phyloP scores from a whole-genome alignment of 92 coral and sea anemone species.

The Epizoanthus stellaris region DNA sequence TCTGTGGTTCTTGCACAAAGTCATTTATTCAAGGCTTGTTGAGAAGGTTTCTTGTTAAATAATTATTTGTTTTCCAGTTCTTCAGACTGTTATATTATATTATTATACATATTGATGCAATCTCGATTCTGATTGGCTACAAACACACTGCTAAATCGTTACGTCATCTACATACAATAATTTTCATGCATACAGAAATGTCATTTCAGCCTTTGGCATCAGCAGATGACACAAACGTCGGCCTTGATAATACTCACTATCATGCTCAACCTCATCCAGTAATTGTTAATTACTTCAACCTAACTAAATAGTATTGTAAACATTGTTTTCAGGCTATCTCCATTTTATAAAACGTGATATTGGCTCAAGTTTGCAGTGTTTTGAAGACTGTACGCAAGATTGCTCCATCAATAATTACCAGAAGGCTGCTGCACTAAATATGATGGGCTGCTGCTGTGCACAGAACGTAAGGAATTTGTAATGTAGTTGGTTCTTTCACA shows the following conservation, averaged over 20 bases:
- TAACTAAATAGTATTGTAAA: neutral
- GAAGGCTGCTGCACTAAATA: slow-evolving; percentile 70
- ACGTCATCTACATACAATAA: no score
- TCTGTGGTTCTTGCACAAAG: no score
- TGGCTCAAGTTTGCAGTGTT: slow-evolving; percentile 19
- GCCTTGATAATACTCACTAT: no score
- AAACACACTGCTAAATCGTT: no score
- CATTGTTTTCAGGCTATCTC: slow-evolving; percentile 12
- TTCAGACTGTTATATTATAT: no score
- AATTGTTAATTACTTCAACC: neutral
- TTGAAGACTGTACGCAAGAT: slow-evolving; percentile 3
- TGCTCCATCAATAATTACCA: neutral
- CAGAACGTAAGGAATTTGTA: slow-evolving; percentile 62
- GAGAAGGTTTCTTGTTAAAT: no score
- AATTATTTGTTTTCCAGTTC: no score
- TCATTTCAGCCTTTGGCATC: neutral
- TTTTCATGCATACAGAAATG: no score
- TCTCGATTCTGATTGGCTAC: neutral
- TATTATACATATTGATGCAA: no score
- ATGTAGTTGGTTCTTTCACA: no score
- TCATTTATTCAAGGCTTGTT: no score
- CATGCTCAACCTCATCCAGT: no score
- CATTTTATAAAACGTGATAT: slow-evolving; percentile 11
- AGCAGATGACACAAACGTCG: neutral
- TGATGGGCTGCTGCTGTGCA: slow-evolving; percentile 86